Evolutionary conservation across 2,888 invertebrate species (phyloP), one percentile per base, ranked within the genome.

Genomic region (Drosophila neonasuta): DNA sequence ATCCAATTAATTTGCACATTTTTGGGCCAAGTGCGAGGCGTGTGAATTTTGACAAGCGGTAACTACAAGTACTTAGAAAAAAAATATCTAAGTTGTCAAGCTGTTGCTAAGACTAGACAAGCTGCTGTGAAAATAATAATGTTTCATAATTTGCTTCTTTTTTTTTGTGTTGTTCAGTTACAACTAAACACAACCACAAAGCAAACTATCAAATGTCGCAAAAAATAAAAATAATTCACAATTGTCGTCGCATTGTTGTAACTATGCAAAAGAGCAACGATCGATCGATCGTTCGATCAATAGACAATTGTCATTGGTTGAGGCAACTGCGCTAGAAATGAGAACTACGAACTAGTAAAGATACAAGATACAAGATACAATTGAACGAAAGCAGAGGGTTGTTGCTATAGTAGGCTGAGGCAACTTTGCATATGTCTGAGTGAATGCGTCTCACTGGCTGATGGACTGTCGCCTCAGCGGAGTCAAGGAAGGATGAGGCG

Each of bases 221-320:
- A 70, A 84, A 32, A 36, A 74, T 71, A 74, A 83, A 32, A 36
- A 74, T 71, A 74, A 83, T 77, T 80, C 68, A 69, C 80, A 78
- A 78, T 87, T 81, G 82, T 75, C 65, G 68, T 73, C 65, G 68
- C 60, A 61, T 76, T 67, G 67, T 65, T 71, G 65, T 68, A 68
- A 63, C 74, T 67, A 80, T 70, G 68, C 71, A 65, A 71, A 73
- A 77, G 87, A 78, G 84, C 84, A 81, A 84, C 86, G 88, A 83
- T 78, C 75, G 79, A 68, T 48, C 44, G 48, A 64, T 52, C 45
- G 45, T 49, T 51, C 32, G 32, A 29, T 57, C 62, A 24, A 52
- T 30, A 66, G 70, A 44, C 68, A 79, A 52, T 62, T 70, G 71
- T 72, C 76, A 82, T 82, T 82, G 81, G 81, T 67, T 29, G 63